Evolutionary conservation across 2,797 vertebrate genomes (phyloP), one percentile per base, ranked within the genome.

Genomic region (Sebastes minor): DNA sequence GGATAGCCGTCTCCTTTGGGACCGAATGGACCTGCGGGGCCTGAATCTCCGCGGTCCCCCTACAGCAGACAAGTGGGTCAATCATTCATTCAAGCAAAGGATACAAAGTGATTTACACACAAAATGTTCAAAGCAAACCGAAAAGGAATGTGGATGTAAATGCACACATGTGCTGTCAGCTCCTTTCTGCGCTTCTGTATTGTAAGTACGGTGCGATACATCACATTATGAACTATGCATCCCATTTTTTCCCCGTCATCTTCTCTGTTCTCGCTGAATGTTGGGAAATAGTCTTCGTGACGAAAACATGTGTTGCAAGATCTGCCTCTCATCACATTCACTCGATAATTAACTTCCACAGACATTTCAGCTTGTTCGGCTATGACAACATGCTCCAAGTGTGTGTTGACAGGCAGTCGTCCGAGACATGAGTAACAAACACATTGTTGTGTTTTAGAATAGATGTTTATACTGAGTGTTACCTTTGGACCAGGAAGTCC

Each of bases 401-500:
- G n/a, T 67, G 60, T 66, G 65, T 62, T 9, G 1, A 16, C 4
- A 56, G 30, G 13, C 20, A 30, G 28, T 5, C 20, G 32, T 27
- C 16, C 30, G 82, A 22, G 9, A 55, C 2, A 23, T 2, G 12
- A 32, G 12, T 42, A 3, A 32, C 5, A 8, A 27, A 30, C 2
- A 27, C 22, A 16, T 13, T 35, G 30, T 62, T 72, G 33, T 35
- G 23, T 38, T 25, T 23, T 7, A 2, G 12, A 46, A 3, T 11
- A 20, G 0, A 76, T 16, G 53, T 28, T 30, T 12, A 57, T 9
- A 8, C 1, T 13, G 25, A 22, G 64, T 12, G 8, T 84, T 93
- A 98, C 97, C 97, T 98, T 98, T 82, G 97, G 95, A 68, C 97
- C 97, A 86, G 97, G 96, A 92, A 97, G 95, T 83, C 97, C 97